Evolutionary conservation across 2,797 vertebrate species (phyloP), one percentile per base, ranked within the genome.

Genomic region (Poecilia gillii): DNA sequence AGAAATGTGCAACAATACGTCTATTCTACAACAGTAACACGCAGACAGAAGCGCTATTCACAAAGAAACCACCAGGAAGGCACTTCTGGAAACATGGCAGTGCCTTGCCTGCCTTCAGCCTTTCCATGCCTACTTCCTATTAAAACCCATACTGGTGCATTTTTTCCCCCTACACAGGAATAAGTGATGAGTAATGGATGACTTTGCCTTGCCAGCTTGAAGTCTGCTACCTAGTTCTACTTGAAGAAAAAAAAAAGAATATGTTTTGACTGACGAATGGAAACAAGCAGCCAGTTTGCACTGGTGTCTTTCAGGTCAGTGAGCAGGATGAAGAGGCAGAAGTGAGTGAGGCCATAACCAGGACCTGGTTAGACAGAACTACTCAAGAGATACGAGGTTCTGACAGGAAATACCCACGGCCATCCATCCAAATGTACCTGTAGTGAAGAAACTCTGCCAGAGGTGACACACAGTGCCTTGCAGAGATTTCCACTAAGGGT

Each of bases 61-160:
- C 59, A 55, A 0, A 68, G 57, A 81, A 77, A 62, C 47, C 20
- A 75, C 31, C 59, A 43, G 76, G 78, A 72, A 51, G 62, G 25
- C 66, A 76, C 4, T 1, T 23, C 36, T 84, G 88, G 74, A 91
- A 90, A 89, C 75, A 68, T 89, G 85, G 85, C 87, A 88, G 47
- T 70, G 51, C 75, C 36, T 51, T 41, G 20, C 74, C 28, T 25
- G 80, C 77, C 46, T 78, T 78, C 39, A 78, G 75, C 55, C 68
- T 87, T 83, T 89, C 49, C 66, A 80, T 49, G 47, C 74, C 81
- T 43, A 74, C 70, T 82, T 45, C n/a, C 57, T 78, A 47, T 49
- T 41, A 78, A 57, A 47, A 41, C 13, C 12, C 33, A 12, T 31
- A 12, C 4, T 72, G 18, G 11, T 12, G 25, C 31, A 13, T 28